Base-by-base conservation (phyloP, 2,888 invertebrate genomes). In the Griposia aprilina region DNA sequence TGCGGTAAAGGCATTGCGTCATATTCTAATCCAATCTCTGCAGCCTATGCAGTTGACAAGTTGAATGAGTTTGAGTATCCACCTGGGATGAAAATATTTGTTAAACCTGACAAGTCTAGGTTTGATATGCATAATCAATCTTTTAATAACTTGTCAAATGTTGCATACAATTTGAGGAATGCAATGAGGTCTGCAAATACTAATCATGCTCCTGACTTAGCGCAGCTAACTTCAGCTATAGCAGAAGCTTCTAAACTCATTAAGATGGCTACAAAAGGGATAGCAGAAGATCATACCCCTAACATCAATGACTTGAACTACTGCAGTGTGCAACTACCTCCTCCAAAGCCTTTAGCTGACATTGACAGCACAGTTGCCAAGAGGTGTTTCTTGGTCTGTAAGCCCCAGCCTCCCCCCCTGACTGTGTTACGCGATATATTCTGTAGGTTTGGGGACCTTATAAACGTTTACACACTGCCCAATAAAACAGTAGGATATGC, bases 401-500 rank as follows among this genome's bases (percentile, higher is more conserved):
- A 97, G 60, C 97, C 97, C 0, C 96, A 97, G 78, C 97, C 99
- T 66, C 98, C 99, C 23, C 98, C 98, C 2, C 96, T 98, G 87
- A 97, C 98, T 80, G 98, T 98, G 45, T 96, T 99, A 91, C 98
- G 98, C 90, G 99, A 99, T 93, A 97, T 98, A 36, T 99, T 99
- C 94, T 98, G 98, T 89, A 97, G 99, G 90, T 99, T 99, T 95
- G 99, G 99, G 11, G 98, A 98, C 92, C 97, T 99, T 17, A 99
- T 99, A 78, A 99, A 99, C 93, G 98, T 99, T 4, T 99, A 99
- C 92, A 98, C 99, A 93, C 96, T 99, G 87, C 98, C 98, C 69
- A 98, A 99, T 92, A 98, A 98, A 92, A 99, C 99, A 91, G 99
- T 98, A 94, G 99, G 99, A 0, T 99, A 99, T 95, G 99, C 98